Percentiles rank a stretch among this genome's conserved stretches.
phyloP scores from a whole-genome alignment of 2,797 vertebrate species.

The Sebastes alutus region DNA sequence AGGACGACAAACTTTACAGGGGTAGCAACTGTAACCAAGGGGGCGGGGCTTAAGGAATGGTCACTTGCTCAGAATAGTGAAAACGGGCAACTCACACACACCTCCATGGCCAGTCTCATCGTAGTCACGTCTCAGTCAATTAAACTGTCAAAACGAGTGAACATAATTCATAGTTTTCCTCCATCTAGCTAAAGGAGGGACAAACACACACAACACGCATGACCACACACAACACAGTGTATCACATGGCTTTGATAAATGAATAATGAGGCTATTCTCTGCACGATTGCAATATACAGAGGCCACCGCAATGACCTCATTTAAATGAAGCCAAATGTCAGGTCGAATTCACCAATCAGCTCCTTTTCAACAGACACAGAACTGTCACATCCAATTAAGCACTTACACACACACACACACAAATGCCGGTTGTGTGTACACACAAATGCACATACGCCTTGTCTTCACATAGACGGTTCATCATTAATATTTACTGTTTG shows the following conservation, averaged over 20 bases:
- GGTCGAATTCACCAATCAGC: conserved; percentile 51
- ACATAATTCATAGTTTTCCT: conserved; percentile 14
- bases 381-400: conserved; percentile 42
- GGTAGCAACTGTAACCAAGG: background rate
- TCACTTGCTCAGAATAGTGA: background rate
- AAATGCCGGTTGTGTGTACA: background rate
- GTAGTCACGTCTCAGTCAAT: background rate
- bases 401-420: background rate
- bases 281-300: conserved; percentile 20
- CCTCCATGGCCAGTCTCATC: background rate
- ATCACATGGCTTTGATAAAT: conserved; percentile 42
- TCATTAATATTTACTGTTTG: conserved; percentile 38
- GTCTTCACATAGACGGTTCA: background rate
- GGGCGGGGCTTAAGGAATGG: background rate
- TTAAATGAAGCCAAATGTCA: conserved; percentile 59
- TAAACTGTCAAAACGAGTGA: background rate
- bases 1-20: background rate
- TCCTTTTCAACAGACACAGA: conserved; percentile 12
- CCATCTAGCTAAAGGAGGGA: background rate
- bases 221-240: conserved; percentile 1
- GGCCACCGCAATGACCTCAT: conserved; percentile 29
- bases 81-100: background rate
- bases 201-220: conserved; percentile 18
- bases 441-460: background rate
- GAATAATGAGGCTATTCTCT: conserved; percentile 44